Conservation (phyloP, 2,113 vertebrate species). For the Notarius lentiginosus region DNA sequence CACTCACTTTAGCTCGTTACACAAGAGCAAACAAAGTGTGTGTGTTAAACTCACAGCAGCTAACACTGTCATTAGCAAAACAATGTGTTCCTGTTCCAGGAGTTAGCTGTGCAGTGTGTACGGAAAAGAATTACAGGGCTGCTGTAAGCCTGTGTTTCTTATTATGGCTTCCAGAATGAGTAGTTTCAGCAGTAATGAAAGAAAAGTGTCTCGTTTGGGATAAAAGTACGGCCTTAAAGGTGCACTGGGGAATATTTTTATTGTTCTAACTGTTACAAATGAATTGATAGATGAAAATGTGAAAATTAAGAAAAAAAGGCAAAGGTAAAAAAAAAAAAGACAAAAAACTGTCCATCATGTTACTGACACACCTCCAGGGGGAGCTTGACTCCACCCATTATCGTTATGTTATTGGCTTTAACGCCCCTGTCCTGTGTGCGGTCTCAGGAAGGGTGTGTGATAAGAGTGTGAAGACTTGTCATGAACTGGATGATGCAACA, state of each 20-base stretch:
- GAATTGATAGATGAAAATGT: background rate
- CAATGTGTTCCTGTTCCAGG: conserved; percentile 33
- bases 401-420: too few species aligned
- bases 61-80: conserved; percentile 40
- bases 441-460: background rate
- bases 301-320: background rate
- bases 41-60: background rate
- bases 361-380: background rate
- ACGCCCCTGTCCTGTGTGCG: background rate
- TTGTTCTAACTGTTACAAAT: background rate
- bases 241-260: background rate
- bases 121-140: background rate
- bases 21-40: background rate
- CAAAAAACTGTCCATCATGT: background rate
- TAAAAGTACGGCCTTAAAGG: background rate
- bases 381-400: background rate
- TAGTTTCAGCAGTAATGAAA: background rate
- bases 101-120: background rate
- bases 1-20: background rate
- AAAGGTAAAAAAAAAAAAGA: background rate
- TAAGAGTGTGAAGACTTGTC: background rate
- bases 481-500: background rate
- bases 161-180: background rate
- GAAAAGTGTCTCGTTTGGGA: background rate
- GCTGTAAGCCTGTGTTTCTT: background rate